Evolutionary conservation across 2,113 vertebrate species (phyloP), one percentile per base, ranked within the genome.

Genomic region (Onychorhynchus coronatus): DNA sequence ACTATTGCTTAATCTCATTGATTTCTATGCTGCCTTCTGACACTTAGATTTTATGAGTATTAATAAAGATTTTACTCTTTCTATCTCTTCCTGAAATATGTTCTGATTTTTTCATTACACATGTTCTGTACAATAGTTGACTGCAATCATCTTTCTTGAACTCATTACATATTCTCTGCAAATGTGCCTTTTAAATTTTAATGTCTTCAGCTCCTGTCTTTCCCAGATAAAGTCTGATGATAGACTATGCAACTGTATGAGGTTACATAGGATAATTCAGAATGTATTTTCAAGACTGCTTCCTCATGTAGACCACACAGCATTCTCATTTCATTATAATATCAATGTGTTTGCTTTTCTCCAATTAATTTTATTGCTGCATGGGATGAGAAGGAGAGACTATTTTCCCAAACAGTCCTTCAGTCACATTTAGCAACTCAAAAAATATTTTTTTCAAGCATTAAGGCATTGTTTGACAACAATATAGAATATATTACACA

Each of bases 1-100:
- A 93, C 88, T 93, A 96, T 87, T 93, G 28, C 75, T 92, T 96
- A 97, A 95, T 97, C 72, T 92, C 59, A 80, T 53, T 91, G 80
- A 93, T 89, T 96, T 88, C 82, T 85, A 10, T 59, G 28, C 73
- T 83, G 39, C 74, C 67, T 90, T 90, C 59, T 93, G 86, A 74
- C 72, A 93, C 80, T 77, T 86, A 76, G 46, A 70, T 95, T 96
- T 97, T 95, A 94, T 91, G 65, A 94, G 65, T 68, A 91, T 94
- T 97, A 97, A 97, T 95, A 95, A 86, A 95, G 90, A 79, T 93
- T 89, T 95, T 93, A 92, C 31, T 65, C 46, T 73, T 96, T 94
- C 78, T 83, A 50, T 67, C 67, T 96, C 47, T 90, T 93, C 62
- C 63, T 96, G 91, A 95, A 92, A 90, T 93, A 80, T 35, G 61